Base-by-base conservation (phyloP, 2,113 vertebrate species). In the Phalacrocorax aristotelis region DNA sequence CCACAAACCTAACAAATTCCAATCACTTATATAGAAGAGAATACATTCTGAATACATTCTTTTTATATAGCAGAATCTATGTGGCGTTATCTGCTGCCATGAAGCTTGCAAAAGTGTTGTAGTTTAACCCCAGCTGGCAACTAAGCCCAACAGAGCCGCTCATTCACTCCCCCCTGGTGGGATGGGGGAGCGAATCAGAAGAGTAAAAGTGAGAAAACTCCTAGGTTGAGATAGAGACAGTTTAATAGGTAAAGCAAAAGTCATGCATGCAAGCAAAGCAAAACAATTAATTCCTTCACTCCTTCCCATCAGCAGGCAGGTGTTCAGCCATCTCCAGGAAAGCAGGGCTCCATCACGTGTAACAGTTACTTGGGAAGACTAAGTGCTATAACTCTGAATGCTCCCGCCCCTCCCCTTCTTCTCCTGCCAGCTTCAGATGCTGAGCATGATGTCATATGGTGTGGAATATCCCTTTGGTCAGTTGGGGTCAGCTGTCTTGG, bases 251-350 rank as follows among this genome's bases (percentile, higher is more conserved):
- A 10, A 60, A n/a, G 34, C 13, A 36, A 60, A n/a, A 36, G 58
- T 34, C 14, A 1, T 2, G 4, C 4, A 3, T 2, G 3, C 21
- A 60, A n/a, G 57, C 57, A n/a, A 60, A n/a, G 57, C 34, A 23
- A n/a, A 60, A 14, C 13, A 10, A 60, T 21, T 34, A 60, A 60
- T 60, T 60, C 57, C n/a, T 60, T 60, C 57, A 60, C 57, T 60
- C 1, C 34, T 34, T 46, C 34, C 57, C 57, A 60, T n/a, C 0
- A 9, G 57, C 57, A 60, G 57, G 34, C 34, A 60, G 34, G 57
- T 60, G 57, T n/a, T 60, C 57, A n/a, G 57, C 34, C 57, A n/a
- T 22, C 21, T n/a, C 34, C 21, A n/a, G 34, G 57, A 60, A n/a
- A 60, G 57, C 34, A 58, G 57, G 57, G 32, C 57, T 58, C 57